phyloP scores from a whole-genome alignment of 2,888 invertebrate genomes.

The Dermolepida albohirtum region DNA sequence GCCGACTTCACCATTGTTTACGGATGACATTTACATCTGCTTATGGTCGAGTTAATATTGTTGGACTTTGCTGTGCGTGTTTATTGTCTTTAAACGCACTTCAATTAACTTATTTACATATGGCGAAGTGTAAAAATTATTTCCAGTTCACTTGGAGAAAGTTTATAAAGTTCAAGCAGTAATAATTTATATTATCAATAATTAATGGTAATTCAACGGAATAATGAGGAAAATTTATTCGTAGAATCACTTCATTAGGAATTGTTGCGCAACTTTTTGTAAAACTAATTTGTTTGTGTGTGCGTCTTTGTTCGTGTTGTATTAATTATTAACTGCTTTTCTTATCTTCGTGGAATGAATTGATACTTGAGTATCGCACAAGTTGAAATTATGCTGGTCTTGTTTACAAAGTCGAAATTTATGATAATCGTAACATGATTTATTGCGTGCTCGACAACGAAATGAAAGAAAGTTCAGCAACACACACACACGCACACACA shows the following conservation, averaged over 20 bases:
- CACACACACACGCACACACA: no score
- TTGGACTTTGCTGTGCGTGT: constrained; percentile 32
- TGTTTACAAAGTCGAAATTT: no score
- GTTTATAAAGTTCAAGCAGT: constrained; percentile 7
- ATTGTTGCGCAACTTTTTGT: no score
- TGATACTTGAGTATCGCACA: no score
- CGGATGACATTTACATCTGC: constrained; percentile 41
- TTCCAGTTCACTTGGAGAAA: constrained; percentile 33
- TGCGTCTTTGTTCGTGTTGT: no score
- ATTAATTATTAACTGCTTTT: no score
- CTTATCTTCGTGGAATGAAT: no score
- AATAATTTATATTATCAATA: constrained; percentile 31
- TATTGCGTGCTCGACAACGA: no score
- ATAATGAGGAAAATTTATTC: constrained; percentile 15
- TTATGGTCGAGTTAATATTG: constrained; percentile 39
- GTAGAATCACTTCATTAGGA: background rate
- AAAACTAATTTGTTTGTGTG: no score
- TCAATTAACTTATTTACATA: constrained; percentile 36
- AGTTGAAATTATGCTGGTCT: no score
- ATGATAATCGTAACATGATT: no score
- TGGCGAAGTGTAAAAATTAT: constrained; percentile 34
- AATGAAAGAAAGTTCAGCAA: no score
- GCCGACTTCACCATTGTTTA: constrained; percentile 32
- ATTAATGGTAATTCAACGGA: constrained; percentile 15
- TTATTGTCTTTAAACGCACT: constrained; percentile 34